Evolutionary conservation across 2,113 vertebrate species (phyloP).

Genomic region (Vanacampus margaritifer): DNA sequence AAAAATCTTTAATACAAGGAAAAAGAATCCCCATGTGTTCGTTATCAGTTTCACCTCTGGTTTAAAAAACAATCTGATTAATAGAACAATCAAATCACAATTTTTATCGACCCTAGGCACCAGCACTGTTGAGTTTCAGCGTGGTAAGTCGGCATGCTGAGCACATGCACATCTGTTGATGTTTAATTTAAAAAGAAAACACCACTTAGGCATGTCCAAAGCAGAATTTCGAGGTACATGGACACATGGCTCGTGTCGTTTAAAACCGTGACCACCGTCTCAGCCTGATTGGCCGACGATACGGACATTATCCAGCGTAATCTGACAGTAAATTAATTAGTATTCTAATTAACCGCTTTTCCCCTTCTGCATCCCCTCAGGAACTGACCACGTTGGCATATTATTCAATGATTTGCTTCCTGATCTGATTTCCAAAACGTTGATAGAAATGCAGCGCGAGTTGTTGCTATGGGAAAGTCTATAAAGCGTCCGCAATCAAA

Average conservation of each 20-base stretch:
- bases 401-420: conserved; percentile 1
- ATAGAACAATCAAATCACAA: too few species aligned
- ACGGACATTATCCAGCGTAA: conserved; percentile 69
- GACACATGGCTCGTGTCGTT: conserved; percentile 31
- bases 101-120: background rate
- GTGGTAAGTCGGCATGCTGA: conserved; percentile 49
- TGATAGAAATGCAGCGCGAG: background rate
- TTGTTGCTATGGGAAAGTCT: conserved; percentile 2
- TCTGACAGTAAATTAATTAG: conserved; percentile 75
- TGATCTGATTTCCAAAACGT: background rate
- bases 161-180: conserved; percentile 54
- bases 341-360: conserved; percentile 49
- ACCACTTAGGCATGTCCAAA: conserved; percentile 46
- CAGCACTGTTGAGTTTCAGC: conserved; percentile 33
- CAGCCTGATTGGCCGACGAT: conserved; percentile 67
- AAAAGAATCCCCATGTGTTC: too few species aligned
- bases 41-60: too few species aligned
- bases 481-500: conserved; percentile 22
- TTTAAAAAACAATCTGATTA: too few species aligned
- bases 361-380: conserved; percentile 39
- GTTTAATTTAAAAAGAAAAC: conserved; percentile 58
- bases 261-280: conserved; percentile 44
- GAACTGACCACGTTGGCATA: conserved; percentile 35
- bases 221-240: conserved; percentile 35
- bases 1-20: background rate